A percentile compares a stretch with the other conserved stretches of the same genome.
These are phyloP conservation scores for Calosoma granatense DNA, from an alignment of 1,140 invertebrate genomes.

Conservation along the genomic window DNA sequence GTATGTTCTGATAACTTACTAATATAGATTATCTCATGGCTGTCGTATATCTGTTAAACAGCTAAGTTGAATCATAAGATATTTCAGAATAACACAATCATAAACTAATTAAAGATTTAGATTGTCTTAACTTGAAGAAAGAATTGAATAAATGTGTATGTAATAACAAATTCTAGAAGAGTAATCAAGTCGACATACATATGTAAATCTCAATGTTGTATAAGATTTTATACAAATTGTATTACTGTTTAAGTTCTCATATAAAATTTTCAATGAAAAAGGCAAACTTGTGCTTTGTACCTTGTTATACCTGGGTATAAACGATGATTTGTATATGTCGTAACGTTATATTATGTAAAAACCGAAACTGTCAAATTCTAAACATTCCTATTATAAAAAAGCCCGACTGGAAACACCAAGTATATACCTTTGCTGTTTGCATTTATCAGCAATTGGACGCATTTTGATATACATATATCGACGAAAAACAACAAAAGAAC, in stretches of 20 bases:
- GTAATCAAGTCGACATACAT: too few species aligned
- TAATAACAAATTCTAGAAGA: too few species aligned
- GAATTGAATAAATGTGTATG: too few species aligned
- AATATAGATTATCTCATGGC: too few species aligned
- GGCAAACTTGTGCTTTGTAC: slow-evolving; percentile 7
- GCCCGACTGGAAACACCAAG: not conserved
- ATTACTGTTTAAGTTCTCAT: not conserved
- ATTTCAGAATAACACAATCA: too few species aligned
- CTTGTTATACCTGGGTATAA: slow-evolving; percentile 1
- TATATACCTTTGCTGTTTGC: slow-evolving; percentile 4
- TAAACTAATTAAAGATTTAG: too few species aligned
- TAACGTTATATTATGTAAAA: not conserved
- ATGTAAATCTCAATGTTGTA: too few species aligned
- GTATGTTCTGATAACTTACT: too few species aligned
- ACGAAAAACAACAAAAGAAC: not conserved
- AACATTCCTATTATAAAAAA: slow-evolving; percentile 6
- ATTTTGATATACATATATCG: not conserved
- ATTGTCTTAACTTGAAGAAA: too few species aligned
- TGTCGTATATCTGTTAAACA: too few species aligned
- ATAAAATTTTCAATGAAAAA: not conserved
- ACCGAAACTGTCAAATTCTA: not conserved
- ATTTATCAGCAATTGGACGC: too few species aligned
- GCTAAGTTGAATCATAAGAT: too few species aligned
- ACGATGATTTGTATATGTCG: not conserved
- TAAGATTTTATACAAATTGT: not conserved